Conservation (phyloP, 2,888 invertebrate genomes). For the Rhynchonema sp. region DNA sequence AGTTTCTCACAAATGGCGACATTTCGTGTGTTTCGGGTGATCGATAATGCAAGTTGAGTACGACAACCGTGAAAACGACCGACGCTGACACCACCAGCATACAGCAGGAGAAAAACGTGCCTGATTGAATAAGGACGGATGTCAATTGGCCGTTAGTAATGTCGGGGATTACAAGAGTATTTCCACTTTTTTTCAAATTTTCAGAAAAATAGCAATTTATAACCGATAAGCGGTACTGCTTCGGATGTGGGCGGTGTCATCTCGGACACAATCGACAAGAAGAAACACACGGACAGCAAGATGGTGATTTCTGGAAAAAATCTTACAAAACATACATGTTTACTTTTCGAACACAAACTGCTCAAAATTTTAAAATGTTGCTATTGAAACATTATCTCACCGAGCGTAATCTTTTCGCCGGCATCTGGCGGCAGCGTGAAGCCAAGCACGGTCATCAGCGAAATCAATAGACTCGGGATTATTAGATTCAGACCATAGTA, state of each 20-base stretch:
- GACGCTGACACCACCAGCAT: constrained; percentile 28
- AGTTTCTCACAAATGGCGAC: constrained; percentile 16
- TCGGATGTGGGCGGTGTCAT: constrained; percentile 96
- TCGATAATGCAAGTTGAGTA: constrained; percentile 25
- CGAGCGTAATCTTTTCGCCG: constrained; percentile 91
- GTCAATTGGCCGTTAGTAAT: background rate
- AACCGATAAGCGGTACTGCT: constrained; percentile 95
- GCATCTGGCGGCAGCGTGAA: constrained; percentile 97
- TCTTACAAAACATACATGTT: no score
- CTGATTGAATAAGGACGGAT: constrained; percentile 7
- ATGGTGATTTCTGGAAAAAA: constrained; percentile 25
- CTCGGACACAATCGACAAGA: constrained; percentile 91
- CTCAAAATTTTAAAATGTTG: background rate
- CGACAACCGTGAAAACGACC: constrained; percentile 27
- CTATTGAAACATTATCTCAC: constrained; percentile 34
- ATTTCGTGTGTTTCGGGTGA: constrained; percentile 27
- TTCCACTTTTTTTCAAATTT: no score
- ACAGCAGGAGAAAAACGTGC: constrained; percentile 27
- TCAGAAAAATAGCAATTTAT: background rate
- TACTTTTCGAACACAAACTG: no score
- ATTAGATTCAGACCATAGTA: constrained; percentile 99
- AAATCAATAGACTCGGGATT: constrained; percentile 92
- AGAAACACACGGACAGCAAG: constrained; percentile 77
- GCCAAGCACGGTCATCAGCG: constrained; percentile 91
- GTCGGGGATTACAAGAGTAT: no score